Evolutionary conservation across 30 jellyfish, hydroid and myxozoan species (phyloP), one percentile per base, ranked within the genome.

Genomic region (Pelagia noctiluca): DNA sequence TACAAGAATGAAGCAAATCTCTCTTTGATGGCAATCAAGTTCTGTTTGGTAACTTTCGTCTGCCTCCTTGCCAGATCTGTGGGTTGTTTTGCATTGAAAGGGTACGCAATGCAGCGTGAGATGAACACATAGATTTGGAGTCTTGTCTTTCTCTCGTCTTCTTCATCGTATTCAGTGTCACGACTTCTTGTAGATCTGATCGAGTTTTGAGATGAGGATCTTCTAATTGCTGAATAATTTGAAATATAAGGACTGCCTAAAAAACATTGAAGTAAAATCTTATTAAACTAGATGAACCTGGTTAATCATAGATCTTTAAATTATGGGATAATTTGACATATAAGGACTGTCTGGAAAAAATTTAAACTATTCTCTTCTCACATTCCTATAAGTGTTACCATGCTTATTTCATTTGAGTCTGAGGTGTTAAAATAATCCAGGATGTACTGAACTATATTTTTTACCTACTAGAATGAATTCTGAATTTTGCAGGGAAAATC

Each of bases 81-180:
- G 63, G 96, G 97, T 57, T 93, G 98, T 46, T 93, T 93, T 4
- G 98, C 98, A 78, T 93, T 87, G 63, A 93, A 93, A 0, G 98
- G 97, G 57, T 93, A 93, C 24, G 98, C 97, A 86, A 93, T 93
- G 66, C 98, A 93, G 33, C 98, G 83, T 0, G 98, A 81, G 31
- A 87, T 71, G 57, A 93, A 93, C 2, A 93, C 98, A 71, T 93
- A 93, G 11, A 93, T 80, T 78, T 85, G 98, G 60, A 86, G 65
- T 60, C 93, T 82, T 30, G 71, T 90, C 63, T 86, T 93, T 74
- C 96, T 76, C 70, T 93, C 97, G 4, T 97, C 79, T 49, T 93
- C 98, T 74, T 86, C 98, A 30, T 88, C 97, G 47, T 86, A 67
- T 21, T 87, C 91, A 2, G 37, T 70, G 29, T 82, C 83, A 34